Base-by-base conservation (phyloP, 2,888 invertebrate species). In the Drosophila ezoana region DNA sequence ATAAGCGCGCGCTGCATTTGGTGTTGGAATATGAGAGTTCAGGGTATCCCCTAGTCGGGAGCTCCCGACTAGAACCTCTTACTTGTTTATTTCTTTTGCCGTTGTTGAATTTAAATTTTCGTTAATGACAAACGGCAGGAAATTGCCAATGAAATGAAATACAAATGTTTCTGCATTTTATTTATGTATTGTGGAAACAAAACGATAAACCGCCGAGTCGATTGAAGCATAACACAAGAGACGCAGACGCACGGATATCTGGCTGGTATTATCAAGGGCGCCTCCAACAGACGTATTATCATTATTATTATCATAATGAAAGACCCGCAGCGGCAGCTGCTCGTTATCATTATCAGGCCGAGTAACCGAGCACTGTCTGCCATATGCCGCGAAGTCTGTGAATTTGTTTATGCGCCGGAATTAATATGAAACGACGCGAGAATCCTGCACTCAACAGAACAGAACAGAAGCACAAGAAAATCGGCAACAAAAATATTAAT, bases 321-420 rank as follows among this genome's bases (percentile, higher is more conserved):
- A n/a, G 20, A 35, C 54, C 49, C 18, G 53, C 23, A 37, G 63
- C 41, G 40, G 38, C 79, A 62, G 61, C 70, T 66, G 77, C 65
- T 59, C 49, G 54, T 60, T 59, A 62, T 72, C 69, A 85, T 82
- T 72, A 68, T 62, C 62, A 45, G 35, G 53, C 47, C 4, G 23
- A 23, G 32, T 35, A 52, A 49, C 14, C 40, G 47, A 28, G 23
- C 13, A 37, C 48, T 59, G 83, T 66, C 59, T 37, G 45, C 67
- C 69, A 66, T 56, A 63, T 64, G 86, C 76, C 66, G 54, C 61
- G 20, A n/a, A 61, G 63, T 53, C 71, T 68, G 74, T 52, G 69
- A 88, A 80, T 74, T 88, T 74, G 86, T 76, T 82, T 76, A 86
- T 60, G 68, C 59, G 48, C 37, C 14, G 41, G 60, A 63, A 73